These are phyloP conservation scores for Drosophila suzukii DNA, from an alignment of 1,140 invertebrate species.

Conservation along the genomic window DNA sequence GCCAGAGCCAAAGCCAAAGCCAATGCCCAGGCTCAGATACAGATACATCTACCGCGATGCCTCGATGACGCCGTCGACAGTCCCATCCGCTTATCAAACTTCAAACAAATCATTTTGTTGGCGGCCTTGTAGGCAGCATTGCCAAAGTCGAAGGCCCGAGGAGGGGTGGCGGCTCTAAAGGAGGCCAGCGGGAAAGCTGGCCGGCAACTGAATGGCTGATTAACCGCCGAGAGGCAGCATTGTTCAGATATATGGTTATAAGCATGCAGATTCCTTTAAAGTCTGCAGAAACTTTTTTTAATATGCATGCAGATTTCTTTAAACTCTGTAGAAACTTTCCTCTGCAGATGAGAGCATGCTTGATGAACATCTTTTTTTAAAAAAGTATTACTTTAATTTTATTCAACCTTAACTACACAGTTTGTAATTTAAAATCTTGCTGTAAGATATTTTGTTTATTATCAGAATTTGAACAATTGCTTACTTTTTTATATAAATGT, in stretches of 20 bases:
- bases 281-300: background rate
- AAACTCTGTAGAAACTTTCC: background rate
- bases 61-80: slow-evolving; percentile 71
- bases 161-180: background rate
- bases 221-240: slow-evolving; percentile 29
- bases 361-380: background rate
- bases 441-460: no score
- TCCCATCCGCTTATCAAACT: slow-evolving; percentile 83
- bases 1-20: background rate
- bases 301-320: background rate
- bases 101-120: slow-evolving; percentile 81
- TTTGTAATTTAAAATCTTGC: no score
- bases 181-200: slow-evolving; percentile 13
- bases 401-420: no score
- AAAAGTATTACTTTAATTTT: background rate
- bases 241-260: slow-evolving; percentile 1
- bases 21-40: slow-evolving; percentile 9
- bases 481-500: no score
- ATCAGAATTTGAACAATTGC: no score
- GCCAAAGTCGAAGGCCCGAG: background rate
- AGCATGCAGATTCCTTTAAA: background rate
- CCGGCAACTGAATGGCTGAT: slow-evolving; percentile 24
- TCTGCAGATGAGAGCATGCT: no score
- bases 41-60: slow-evolving; percentile 53
- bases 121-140: slow-evolving; percentile 59